Percentiles rank a stretch among this genome's conserved stretches.
phyloP scores from a whole-genome alignment of 2,888 invertebrate genomes.

The Rhagonycha lutea region DNA sequence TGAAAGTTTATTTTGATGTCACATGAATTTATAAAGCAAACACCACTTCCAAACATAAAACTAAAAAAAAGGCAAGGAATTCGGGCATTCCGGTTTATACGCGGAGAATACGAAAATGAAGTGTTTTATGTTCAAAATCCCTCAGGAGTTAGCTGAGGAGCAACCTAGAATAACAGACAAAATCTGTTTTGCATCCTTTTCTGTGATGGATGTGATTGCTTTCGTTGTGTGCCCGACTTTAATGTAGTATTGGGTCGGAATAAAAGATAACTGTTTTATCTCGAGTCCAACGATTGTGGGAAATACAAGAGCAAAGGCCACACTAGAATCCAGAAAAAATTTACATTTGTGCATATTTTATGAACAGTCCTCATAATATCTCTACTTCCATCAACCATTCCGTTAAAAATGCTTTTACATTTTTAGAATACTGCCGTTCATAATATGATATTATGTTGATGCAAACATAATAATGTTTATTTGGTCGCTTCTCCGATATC shows the following conservation, averaged over 20 bases:
- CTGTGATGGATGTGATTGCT: no score
- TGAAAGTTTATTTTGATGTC: not conserved
- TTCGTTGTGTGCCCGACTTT: not conserved
- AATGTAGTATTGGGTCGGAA: not conserved
- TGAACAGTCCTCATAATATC: not conserved
- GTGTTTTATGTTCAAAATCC: no score
- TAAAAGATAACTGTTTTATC: not conserved
- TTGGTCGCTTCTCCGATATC: not conserved
- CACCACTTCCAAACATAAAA: not conserved
- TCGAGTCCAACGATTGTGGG: not conserved
- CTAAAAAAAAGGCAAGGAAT: not conserved
- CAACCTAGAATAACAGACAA: no score
- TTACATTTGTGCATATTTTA: not conserved
- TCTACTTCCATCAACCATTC: not conserved
- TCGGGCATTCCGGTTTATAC: not conserved
- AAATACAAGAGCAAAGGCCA: not conserved
- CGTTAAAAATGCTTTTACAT: not conserved
- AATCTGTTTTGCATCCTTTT: no score
- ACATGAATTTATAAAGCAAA: not conserved
- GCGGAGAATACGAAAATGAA: not conserved
- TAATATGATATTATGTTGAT: not conserved
- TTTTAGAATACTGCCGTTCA: not conserved
- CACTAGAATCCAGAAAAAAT: not conserved
- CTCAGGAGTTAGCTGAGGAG: no score
- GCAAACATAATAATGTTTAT: not conserved